phyloP scores from a whole-genome alignment of 1,140 invertebrate genomes.

The Eriosoma lanigerum region DNA sequence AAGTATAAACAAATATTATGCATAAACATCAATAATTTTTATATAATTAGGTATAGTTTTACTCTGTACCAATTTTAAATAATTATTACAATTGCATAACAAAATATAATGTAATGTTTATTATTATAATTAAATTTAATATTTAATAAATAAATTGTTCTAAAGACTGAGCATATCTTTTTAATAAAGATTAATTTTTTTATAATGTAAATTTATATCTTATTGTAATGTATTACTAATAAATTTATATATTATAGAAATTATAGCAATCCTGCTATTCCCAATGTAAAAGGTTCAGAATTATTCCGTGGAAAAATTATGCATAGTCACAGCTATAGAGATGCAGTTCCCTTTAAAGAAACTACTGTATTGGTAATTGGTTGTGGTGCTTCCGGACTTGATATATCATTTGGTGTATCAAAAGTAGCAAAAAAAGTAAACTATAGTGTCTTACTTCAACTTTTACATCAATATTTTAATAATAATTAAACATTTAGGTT shows the following conservation, averaged over 20 bases:
- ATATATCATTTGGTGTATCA: slow-evolving; percentile 67
- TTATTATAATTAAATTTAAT: too few relatives aligned
- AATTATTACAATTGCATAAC: too few relatives aligned
- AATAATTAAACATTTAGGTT: slow-evolving; percentile 55
- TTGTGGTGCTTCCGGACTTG: slow-evolving; percentile 79
- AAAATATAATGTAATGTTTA: too few relatives aligned
- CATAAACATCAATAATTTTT: too few relatives aligned
- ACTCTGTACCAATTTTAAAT: too few relatives aligned
- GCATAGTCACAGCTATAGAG: slow-evolving; percentile 86
- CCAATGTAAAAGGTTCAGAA: slow-evolving; percentile 64
- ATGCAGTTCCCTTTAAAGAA: slow-evolving; percentile 67
- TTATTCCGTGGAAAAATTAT: slow-evolving; percentile 70
- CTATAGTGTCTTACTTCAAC: background rate
- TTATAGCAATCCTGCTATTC: slow-evolving; percentile 70
- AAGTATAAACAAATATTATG: too few relatives aligned
- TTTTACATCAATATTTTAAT: slow-evolving; percentile 56
- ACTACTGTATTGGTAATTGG: slow-evolving; percentile 78
- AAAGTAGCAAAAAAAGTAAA: slow-evolving; percentile 62
- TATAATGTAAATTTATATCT: background rate
- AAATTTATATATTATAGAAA: slow-evolving; percentile 58
- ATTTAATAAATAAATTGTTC: too few relatives aligned
- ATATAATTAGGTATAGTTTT: too few relatives aligned
- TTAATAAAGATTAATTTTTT: too few relatives aligned
- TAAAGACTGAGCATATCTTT: too few relatives aligned
- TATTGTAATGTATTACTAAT: background rate